These are phyloP conservation scores for Altica lythri DNA, from an alignment of 2,888 invertebrate species.

Conservation along the genomic window DNA sequence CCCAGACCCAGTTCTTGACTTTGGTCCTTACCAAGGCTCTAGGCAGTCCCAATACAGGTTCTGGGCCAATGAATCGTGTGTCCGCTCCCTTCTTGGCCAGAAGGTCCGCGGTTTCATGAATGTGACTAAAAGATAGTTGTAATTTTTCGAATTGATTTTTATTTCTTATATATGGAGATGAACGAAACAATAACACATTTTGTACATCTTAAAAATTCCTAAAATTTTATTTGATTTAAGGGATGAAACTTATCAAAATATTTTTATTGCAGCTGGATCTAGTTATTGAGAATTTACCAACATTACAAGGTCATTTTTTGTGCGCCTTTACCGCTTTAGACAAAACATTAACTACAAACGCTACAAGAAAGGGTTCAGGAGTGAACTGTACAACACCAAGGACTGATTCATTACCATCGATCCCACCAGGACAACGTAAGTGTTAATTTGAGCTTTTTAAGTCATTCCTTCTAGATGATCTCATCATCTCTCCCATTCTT, in stretches of 20 bases:
- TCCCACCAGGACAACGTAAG: slow-evolving; percentile 86
- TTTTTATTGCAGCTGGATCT: slow-evolving; percentile 72
- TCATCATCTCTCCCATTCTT: neutral
- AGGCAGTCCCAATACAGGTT: too few species aligned
- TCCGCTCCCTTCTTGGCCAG: too few species aligned
- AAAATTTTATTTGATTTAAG: slow-evolving; percentile 1
- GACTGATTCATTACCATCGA: slow-evolving; percentile 89
- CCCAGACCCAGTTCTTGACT: too few species aligned
- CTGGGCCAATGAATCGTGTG: too few species aligned
- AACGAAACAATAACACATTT: too few species aligned
- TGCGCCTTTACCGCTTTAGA: slow-evolving; percentile 94
- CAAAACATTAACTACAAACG: slow-evolving; percentile 87
- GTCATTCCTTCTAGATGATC: neutral
- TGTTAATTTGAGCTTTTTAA: too few species aligned
- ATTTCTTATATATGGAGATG: too few species aligned
- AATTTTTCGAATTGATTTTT: too few species aligned
- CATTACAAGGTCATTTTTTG: slow-evolving; percentile 84
- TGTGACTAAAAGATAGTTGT: too few species aligned
- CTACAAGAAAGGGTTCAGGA: slow-evolving; percentile 86
- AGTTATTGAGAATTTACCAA: slow-evolving; percentile 94
- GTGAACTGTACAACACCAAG: slow-evolving; percentile 95
- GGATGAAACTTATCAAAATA: neutral
- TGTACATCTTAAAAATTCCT: too few species aligned
- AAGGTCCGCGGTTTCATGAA: too few species aligned
- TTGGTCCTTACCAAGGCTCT: too few species aligned